A percentile compares a stretch with the other conserved stretches of the same genome.
These are phyloP conservation scores for Pelusios castaneus DNA, from an alignment of 2,113 vertebrate genomes.

Conservation along the genomic window DNA sequence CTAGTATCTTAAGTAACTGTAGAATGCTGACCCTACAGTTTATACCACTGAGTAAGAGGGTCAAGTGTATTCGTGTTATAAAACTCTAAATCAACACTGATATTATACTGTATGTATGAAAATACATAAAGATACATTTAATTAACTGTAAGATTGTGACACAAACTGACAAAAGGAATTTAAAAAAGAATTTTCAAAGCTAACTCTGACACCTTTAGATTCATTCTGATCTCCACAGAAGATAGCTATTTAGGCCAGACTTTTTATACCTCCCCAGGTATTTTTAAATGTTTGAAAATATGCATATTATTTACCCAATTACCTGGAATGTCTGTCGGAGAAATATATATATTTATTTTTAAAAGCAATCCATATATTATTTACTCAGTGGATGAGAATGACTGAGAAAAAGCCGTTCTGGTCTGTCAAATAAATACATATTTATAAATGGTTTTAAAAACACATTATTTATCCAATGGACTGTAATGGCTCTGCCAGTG, in stretches of 20 bases:
- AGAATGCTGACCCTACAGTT: not conserved
- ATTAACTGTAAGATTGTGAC: constrained; percentile 48
- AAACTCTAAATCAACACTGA: constrained; percentile 3
- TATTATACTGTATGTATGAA: constrained; percentile 14
- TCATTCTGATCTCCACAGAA: constrained; percentile 33
- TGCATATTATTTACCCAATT: constrained; percentile 63
- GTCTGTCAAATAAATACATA: constrained; percentile 76
- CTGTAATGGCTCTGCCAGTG: constrained; percentile 53
- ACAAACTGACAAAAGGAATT: constrained; percentile 6
- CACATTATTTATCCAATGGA: constrained; percentile 59
- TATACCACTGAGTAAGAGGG: constrained; percentile 16
- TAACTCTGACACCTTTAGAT: constrained; percentile 31
- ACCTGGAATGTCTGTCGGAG: constrained; percentile 57
- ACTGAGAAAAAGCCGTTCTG: constrained; percentile 66
- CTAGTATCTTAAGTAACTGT: not conserved
- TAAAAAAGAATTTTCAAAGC: constrained; percentile 42
- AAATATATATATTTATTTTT: constrained; percentile 68
- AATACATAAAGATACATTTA: constrained; percentile 43
- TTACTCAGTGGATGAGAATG: constrained; percentile 70
- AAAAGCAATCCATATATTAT: constrained; percentile 72
- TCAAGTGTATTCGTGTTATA: constrained; percentile 21
- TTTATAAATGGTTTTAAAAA: constrained; percentile 74
- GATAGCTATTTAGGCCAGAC: constrained; percentile 18
- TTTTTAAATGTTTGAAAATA: constrained; percentile 57
- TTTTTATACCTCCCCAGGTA: constrained; percentile 19